phyloP scores from a whole-genome alignment of 64 coral and sea anemone species.

The Dendrophyllia cribrosa region DNA sequence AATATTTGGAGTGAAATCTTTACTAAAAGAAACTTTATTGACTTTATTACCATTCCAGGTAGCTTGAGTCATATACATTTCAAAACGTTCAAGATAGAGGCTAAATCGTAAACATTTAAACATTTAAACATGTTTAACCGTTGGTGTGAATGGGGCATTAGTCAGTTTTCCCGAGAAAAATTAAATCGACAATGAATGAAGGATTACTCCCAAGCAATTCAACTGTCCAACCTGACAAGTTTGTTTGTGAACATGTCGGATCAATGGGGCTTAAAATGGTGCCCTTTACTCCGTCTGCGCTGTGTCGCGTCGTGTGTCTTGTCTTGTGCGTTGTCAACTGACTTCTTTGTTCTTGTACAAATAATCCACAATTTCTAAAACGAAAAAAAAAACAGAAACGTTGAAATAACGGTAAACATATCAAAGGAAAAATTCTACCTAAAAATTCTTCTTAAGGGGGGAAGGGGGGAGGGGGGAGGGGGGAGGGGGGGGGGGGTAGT shows the following conservation, averaged over 20 bases:
- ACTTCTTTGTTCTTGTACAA: slow-evolving; percentile 31
- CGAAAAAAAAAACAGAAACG: not conserved
- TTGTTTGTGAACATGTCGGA: slow-evolving; percentile 4
- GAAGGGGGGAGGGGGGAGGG: too few relatives aligned
- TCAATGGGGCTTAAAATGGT: slow-evolving; percentile 13
- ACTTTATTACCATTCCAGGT: too few relatives aligned
- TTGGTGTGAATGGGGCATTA: too few relatives aligned
- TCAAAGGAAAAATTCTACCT: not conserved
- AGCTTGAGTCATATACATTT: too few relatives aligned
- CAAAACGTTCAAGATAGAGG: too few relatives aligned
- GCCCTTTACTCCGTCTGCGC: not conserved
- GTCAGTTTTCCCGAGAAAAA: not conserved
- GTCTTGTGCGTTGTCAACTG: slow-evolving; percentile 34
- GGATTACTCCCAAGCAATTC: not conserved
- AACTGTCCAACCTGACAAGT: not conserved
- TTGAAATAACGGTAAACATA: not conserved
- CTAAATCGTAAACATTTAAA: too few relatives aligned
- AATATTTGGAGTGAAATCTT: too few relatives aligned
- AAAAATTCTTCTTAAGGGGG: too few relatives aligned
- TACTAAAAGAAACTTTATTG: too few relatives aligned
- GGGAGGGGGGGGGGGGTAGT: too few relatives aligned
- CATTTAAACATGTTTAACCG: too few relatives aligned
- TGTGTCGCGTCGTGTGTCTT: not conserved
- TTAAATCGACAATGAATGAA: not conserved
- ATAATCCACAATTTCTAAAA: slow-evolving; percentile 14